Evolutionary conservation across 2,888 invertebrate species (phyloP).

Genomic region (Cosmia pyralina): DNA sequence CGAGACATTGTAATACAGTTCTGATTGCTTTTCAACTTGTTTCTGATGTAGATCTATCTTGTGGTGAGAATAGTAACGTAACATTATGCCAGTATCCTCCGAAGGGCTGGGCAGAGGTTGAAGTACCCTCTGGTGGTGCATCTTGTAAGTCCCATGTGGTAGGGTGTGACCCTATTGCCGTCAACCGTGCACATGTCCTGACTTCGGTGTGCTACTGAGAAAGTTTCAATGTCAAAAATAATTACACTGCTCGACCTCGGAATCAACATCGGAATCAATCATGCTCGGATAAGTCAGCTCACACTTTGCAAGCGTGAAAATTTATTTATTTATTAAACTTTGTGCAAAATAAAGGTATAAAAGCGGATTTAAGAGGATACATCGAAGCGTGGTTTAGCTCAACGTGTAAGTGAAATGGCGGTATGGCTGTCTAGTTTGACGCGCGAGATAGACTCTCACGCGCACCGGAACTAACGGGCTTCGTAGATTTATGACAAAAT

Average conservation of each 20-base stretch:
- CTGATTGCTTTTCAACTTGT: conserved; percentile 65
- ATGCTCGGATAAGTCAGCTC: background rate
- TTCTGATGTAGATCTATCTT: conserved; percentile 51
- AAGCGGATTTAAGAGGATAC: background rate
- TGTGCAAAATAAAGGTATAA: background rate
- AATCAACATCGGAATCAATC: background rate
- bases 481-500: no score
- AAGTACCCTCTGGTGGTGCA: no score
- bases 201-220: background rate
- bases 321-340: background rate
- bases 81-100: background rate
- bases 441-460: no score
- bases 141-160: no score
- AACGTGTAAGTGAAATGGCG: no score
- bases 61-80: conserved; percentile 24
- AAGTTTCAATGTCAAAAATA: background rate
- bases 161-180: background rate
- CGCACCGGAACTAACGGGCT: no score
- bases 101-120: background rate
- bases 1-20: conserved; percentile 62
- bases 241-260: background rate
- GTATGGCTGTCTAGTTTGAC: no score
- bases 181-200: background rate
- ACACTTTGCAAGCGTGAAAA: background rate
- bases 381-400: no score